A percentile compares a stretch with the other conserved stretches of the same genome.
These are phyloP conservation scores for Hedya salicella DNA, from an alignment of 2,888 invertebrate genomes.

Conservation along the genomic window DNA sequence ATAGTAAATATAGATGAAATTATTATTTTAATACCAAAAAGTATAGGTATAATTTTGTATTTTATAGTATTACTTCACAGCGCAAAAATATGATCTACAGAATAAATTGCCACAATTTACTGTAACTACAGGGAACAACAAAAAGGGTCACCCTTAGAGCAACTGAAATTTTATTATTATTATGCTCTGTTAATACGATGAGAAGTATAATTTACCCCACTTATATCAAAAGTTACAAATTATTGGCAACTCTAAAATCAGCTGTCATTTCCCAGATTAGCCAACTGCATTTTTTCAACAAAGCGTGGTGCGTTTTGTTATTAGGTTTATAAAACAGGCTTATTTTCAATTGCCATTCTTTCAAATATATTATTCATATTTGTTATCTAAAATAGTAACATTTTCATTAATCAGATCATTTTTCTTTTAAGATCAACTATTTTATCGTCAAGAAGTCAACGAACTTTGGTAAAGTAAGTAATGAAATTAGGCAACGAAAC, in stretches of 20 bases:
- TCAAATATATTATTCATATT: neutral
- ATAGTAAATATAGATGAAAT: no score
- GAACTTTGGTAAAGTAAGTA: neutral
- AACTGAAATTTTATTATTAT: no score
- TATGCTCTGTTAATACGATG: no score
- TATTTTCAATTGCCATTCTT: neutral
- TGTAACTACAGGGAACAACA: no score
- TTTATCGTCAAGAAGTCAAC: neutral
- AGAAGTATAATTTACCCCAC: conserved; percentile 26
- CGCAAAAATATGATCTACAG: no score
- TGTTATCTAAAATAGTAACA: neutral
- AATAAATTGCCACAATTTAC: no score
- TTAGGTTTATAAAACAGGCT: neutral
- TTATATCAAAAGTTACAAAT: neutral
- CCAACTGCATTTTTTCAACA: conserved; percentile 4
- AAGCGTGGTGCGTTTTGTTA: neutral
- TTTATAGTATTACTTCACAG: no score
- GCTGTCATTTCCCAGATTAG: conserved; percentile 28
- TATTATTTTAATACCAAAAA: no score
- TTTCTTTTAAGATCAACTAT: neutral
- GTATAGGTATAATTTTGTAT: no score
- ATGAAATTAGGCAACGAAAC: neutral
- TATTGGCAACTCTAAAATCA: conserved; percentile 17
- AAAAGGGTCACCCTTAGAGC: no score
- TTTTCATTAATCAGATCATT: no score